Base-by-base conservation (phyloP, 2,888 invertebrate genomes). In the Piscicola geometra region DNA sequence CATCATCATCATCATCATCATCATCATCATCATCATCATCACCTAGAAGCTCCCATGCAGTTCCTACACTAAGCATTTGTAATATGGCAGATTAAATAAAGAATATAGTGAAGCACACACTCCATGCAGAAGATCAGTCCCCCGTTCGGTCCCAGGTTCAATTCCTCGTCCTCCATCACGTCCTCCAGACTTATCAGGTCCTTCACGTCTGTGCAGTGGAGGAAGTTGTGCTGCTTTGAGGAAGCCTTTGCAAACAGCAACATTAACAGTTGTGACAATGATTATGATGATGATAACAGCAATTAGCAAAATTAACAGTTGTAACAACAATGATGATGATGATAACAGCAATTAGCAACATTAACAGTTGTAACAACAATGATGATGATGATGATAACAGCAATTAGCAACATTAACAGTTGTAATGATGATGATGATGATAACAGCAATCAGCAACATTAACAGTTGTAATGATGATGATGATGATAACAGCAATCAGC, bases 71-170 rank as follows among this genome's bases (percentile, higher is more conserved):
- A n/a, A n/a, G n/a, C n/a, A n/a, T n/a, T n/a, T n/a, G n/a, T n/a
- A n/a, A n/a, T n/a, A n/a, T n/a, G n/a, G n/a, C n/a, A n/a, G n/a
- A n/a, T n/a, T n/a, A n/a, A n/a, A n/a, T n/a, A n/a, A n/a, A n/a
- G n/a, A n/a, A n/a, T n/a, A n/a, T n/a, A n/a, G n/a, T n/a, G n/a
- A n/a, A n/a, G n/a, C 41, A 82, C 90, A 87, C 86, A 91, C 91
- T 97, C 94, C 86, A 97, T 90, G 86, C 96, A 97, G 86, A 93
- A 97, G 0, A 97, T 89, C 3, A 97, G 89, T 0, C 96, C 98
- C 5, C 99, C 99, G 86, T 99, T 99, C 0, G 99, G 99, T 0
- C 99, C 99, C 86, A 94, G 94, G 82, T 91, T 90, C 41, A 98
- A 84, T 81, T 94, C 92, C 79, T 93, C 92, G 86, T 96, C 95